Percentiles rank a stretch among this genome's conserved stretches.
These are phyloP conservation scores for Musca domestica DNA, from an alignment of 1,140 invertebrate genomes.

Conservation along the genomic window DNA sequence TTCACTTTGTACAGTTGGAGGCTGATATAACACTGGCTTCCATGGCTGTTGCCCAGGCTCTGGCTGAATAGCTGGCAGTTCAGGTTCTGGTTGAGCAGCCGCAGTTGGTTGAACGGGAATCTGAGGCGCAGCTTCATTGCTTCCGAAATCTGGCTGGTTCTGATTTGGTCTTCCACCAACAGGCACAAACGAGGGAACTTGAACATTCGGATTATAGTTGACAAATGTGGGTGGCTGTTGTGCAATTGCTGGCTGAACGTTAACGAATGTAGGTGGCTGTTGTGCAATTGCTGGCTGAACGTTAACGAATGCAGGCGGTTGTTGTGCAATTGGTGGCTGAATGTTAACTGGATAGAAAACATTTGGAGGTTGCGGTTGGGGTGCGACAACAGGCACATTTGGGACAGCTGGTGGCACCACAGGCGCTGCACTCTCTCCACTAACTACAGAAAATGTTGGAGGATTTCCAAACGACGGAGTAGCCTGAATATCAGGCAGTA, in stretches of 20 bases:
- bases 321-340: conserved; percentile 41
- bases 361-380: conserved; percentile 24
- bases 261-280: no score
- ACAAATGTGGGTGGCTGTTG: conserved; percentile 43
- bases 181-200: conserved; percentile 40
- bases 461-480: conserved; percentile 4
- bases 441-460: conserved; percentile 11
- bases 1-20: conserved; percentile 18
- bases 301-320: conserved; percentile 37
- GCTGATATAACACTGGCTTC: conserved; percentile 43
- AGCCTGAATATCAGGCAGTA: conserved; percentile 24
- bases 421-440: conserved; percentile 3
- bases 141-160: conserved; percentile 36
- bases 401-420: conserved; percentile 15
- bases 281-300: no score
- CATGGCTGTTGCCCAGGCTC: conserved; percentile 37
- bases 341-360: conserved; percentile 41
- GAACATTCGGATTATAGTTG: conserved; percentile 23
- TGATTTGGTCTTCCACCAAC: conserved; percentile 35
- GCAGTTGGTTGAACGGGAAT: conserved; percentile 34
- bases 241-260: conserved; percentile 40
- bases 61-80: conserved; percentile 28
- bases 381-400: conserved; percentile 15
- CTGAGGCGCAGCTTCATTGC: conserved; percentile 45
- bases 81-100: conserved; percentile 28